These are phyloP conservation scores for Ifrita kowaldi DNA, from an alignment of 2,113 vertebrate genomes.

Conservation along the genomic window DNA sequence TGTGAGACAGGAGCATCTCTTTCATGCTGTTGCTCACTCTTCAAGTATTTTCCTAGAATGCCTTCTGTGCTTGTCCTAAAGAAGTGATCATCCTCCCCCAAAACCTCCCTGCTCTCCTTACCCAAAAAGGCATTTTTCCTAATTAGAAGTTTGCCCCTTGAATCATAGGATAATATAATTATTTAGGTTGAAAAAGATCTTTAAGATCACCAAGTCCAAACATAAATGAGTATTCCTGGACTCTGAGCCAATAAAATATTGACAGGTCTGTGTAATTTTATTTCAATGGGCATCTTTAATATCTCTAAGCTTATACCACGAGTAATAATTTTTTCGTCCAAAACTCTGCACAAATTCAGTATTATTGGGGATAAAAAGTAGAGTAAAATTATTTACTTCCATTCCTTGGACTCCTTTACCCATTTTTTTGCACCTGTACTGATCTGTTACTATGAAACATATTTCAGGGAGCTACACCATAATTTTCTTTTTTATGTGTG, in stretches of 20 bases:
- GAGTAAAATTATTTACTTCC: background rate
- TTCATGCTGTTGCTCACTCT: background rate
- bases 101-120: background rate
- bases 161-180: background rate
- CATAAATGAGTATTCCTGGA: background rate
- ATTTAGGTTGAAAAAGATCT: background rate
- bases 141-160: background rate
- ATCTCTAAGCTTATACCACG: background rate
- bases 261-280: background rate
- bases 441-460: background rate
- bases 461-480: background rate
- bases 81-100: background rate
- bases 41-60: background rate
- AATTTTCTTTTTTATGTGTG: background rate
- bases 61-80: background rate
- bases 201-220: background rate
- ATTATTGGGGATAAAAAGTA: background rate
- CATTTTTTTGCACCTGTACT: background rate
- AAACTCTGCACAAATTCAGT: background rate
- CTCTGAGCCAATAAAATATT: background rate
- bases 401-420: background rate
- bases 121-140: background rate
- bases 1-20: background rate
- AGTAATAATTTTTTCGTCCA: background rate
- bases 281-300: background rate